phyloP scores from a whole-genome alignment of 2,797 vertebrate genomes.

The Borostomias antarcticus region DNA sequence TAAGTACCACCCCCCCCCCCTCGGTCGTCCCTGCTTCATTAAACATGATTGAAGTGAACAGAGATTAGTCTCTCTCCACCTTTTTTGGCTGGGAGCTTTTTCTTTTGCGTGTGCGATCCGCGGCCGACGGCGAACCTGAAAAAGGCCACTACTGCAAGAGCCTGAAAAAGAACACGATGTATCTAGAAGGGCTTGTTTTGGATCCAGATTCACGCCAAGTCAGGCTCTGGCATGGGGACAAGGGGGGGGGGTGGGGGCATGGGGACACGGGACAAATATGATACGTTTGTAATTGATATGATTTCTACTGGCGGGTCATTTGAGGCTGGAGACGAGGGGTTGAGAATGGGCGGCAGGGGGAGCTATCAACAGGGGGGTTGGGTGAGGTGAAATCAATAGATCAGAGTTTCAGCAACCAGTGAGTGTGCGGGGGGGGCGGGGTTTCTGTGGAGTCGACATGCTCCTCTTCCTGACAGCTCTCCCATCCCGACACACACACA shows the following conservation, averaged over 20 bases:
- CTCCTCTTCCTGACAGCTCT: slow-evolving; percentile 23
- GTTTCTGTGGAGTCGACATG: slow-evolving; percentile 51
- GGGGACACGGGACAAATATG: slow-evolving; percentile 62
- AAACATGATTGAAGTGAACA: slow-evolving; percentile 29
- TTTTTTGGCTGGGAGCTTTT: slow-evolving; percentile 35
- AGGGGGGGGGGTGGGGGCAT: slow-evolving; percentile 36
- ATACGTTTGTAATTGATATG: slow-evolving; percentile 75
- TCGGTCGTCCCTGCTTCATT: slow-evolving; percentile 29
- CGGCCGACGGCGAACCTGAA: no score
- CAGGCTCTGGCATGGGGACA: slow-evolving; percentile 58
- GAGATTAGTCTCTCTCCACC: slow-evolving; percentile 10
- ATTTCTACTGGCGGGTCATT: slow-evolving; percentile 66
- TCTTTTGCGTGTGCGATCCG: no score
- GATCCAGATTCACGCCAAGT: slow-evolving; percentile 66
- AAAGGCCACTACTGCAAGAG: slow-evolving; percentile 12
- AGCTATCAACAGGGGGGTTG: slow-evolving; percentile 21
- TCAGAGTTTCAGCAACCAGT: slow-evolving; percentile 14
- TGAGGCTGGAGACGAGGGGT: slow-evolving; percentile 41
- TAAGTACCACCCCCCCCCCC: slow-evolving; percentile 12
- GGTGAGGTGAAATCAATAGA: slow-evolving; percentile 45
- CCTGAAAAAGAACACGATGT: slow-evolving; percentile 44
- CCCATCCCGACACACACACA: no score
- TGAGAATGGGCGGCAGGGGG: slow-evolving; percentile 14
- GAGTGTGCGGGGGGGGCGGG: no score
- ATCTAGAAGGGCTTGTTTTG: slow-evolving; percentile 56